Base-by-base conservation (phyloP, 2,113 vertebrate species). In the Sitta europaea region DNA sequence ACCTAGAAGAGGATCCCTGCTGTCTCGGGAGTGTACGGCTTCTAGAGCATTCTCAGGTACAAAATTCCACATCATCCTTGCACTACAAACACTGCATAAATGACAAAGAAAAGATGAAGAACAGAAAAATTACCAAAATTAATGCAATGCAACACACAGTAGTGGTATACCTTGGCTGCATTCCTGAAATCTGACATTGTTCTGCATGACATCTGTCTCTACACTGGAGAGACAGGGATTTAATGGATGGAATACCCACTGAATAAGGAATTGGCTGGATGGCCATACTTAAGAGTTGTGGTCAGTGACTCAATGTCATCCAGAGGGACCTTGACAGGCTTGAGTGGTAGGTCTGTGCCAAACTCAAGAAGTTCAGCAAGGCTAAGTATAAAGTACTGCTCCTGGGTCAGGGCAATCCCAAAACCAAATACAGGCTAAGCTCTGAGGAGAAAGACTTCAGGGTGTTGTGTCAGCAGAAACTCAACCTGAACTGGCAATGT, bases 401-500 rank as follows among this genome's bases (percentile, higher is more conserved):
- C 65, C 18, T 43, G 31, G 6, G 10, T 65, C 31, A 28, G 23
- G 28, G 38, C 45, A 81, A 38, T 51, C 28, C 28, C 45, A 66
- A 74, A 28, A 45, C n/a, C 16, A 67, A 38, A 51, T 12, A 29
- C 28, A 45, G 16, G 16, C 27, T 59, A 45, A 67, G 12, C 15
- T n/a, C 27, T 51, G 59, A 88, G 43, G 23, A 73, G 53, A 53
- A 89, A 74, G 33, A 51, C 19, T 45, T 81, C 17, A 17, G 43
- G 5, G 12, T 28, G 6, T 14, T 53, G 19, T 8, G 59, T 66
- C 45, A 67, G 33, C 29, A 38, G 68, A 36, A 81, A 20, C 24
- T 80, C 43, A 53, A n/a, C 15, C 25, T 29, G 28, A 74, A 13
- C 9, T 0, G 0, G 9, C 5, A 59, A 21, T 45, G 19, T 17